Evolutionary conservation across 2,113 vertebrate species (phyloP), one percentile per base, ranked within the genome.

Genomic region (Pionites leucogaster): DNA sequence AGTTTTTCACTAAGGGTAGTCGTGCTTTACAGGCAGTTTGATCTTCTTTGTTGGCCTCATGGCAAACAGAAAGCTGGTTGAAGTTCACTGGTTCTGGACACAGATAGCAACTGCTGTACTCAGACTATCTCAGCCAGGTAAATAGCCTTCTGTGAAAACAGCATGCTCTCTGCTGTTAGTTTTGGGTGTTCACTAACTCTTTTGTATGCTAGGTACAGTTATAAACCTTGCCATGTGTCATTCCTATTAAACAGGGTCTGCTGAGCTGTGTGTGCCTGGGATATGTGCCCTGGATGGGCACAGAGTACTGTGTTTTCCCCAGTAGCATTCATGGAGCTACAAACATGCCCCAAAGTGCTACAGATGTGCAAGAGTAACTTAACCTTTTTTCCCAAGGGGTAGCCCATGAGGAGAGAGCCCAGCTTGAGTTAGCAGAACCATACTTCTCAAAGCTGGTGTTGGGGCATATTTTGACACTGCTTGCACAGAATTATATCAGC

Each of bases 261-360:
- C 29, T 47, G 50, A 82, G 27, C 42, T 80, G 55, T 13, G 8
- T 0, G 3, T 52, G 50, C 8, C 33, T 69, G 42, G 37, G 35
- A 18, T 4, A 2, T 1, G 10, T 72, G 37, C 28, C 35, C 17
- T 81, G 74, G 10, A 5, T 0, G 4, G 6, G 17, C 27, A 41
- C 55, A 44, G 16, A 1, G 4, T 82, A 31, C 18, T 1, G 1
- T 3, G 0, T 27, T 39, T 63, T 53, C 33, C 24, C 10, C 24
- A 37, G 42, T 28, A 64, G 27, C 9, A 31, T 14, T 33, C 23
- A 18, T 6, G 17, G 27, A 53, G 19, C 22, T 82, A 18, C 31
- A 53, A 67, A 47, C 33, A 4, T 44, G 37, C 52, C 28, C 37
- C 8, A 9, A 41, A 74, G 28, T 28, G 13, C 57, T 77, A 50